Evolutionary conservation across 2,113 vertebrate species (phyloP), one percentile per base, ranked within the genome.

Genomic region (Anoura caudifer): DNA sequence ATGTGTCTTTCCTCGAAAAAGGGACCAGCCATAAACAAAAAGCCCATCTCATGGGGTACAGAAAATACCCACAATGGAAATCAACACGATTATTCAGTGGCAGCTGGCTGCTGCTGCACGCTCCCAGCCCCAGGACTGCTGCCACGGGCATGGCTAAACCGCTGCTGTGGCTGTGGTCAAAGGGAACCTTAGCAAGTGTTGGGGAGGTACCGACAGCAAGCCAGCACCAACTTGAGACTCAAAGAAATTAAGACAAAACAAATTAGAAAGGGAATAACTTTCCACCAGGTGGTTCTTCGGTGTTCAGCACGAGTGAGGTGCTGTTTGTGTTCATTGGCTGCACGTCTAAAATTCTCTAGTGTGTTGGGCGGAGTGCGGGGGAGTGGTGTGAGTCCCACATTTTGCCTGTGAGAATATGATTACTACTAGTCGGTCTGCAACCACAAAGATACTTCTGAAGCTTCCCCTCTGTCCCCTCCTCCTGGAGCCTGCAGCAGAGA

Each of bases 181-280:
- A 83, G 41, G 43, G 50, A 45, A 84, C 36, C 19, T 43, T 41
- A 85, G 70, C 33, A 7, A 3, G 47, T 36, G 20, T 22, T 20
- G 1, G 0, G 65, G 28, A 56, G 54, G 28, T 3, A 8, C 43
- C 36, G 20, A 9, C 7, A 36, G 41, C n/a, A 22, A 50, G 36
- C 65, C 28, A 50, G 67, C 43, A 36, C 50, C 50, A 22, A 31
- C 41, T 26, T 5, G 19, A 94, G 67, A 90, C 38, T 43, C 5
- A 2, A 24, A 26, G 24, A 63, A 75, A 91, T 94, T 19, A 45
- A 79, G 85, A 47, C 19, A 47, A 94, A 90, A 70, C 59, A 81
- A 87, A 79, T 88, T 54, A 92, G 82, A 86, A 87, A 93, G 38
- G 63, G 19, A 81, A 3, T 26, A 16, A 54, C 13, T 36, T 77